Evolutionary conservation across 2,113 vertebrate genomes (phyloP).

Genomic region (Microtus oregoni): DNA sequence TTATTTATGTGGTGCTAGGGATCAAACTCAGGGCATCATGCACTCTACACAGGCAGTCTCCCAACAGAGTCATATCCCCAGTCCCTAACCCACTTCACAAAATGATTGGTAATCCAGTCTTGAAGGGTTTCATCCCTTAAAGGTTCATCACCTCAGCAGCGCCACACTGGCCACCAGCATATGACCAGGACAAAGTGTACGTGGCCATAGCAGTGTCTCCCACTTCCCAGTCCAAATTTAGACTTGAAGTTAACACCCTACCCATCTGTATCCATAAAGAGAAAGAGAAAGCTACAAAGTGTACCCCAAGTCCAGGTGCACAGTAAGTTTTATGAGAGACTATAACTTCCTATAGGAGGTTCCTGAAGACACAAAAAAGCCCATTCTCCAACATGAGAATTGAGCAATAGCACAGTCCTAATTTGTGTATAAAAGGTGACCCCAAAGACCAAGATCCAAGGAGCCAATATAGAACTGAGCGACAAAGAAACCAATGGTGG

Average conservation of each 20-base stretch:
- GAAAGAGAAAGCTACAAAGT: not conserved
- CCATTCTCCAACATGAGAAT: not conserved
- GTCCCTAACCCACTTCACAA: not conserved
- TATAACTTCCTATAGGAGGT: not conserved
- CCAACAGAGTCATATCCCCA: not conserved
- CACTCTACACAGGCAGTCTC: not conserved
- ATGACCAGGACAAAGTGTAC: not conserved
- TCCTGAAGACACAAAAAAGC: not conserved
- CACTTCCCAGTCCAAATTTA: slow-evolving; percentile 6
- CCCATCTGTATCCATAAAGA: not conserved
- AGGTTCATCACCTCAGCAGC: not conserved
- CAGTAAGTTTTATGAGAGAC: not conserved
- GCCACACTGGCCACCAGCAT: not conserved
- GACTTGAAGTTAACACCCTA: no score
- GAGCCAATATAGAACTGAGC: not conserved
- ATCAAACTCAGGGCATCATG: not conserved
- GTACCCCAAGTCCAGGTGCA: not conserved
- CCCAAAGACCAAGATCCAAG: not conserved
- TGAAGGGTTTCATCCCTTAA: not conserved
- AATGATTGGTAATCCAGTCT: not conserved
- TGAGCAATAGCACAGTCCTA: not conserved
- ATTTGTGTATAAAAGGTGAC: not conserved
- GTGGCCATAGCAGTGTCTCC: not conserved
- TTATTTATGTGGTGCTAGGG: not conserved
- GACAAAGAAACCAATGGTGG: not conserved